These are phyloP conservation scores for Liolophura sinensis DNA, from an alignment of 1,140 invertebrate genomes.

Conservation along the genomic window DNA sequence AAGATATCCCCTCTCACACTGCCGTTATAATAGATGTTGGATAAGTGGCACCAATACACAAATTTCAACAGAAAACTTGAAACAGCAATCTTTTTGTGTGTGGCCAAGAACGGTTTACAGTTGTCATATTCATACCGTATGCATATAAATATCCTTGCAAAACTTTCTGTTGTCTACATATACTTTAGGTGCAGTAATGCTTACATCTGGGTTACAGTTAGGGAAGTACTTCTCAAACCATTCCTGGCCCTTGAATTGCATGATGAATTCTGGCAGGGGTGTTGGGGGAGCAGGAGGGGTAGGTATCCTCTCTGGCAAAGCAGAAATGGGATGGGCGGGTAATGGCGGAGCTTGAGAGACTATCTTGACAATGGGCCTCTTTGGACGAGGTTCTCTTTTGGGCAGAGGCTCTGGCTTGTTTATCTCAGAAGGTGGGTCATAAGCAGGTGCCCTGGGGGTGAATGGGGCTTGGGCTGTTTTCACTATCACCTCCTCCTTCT, in stretches of 20 bases:
- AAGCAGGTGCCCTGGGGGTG: constrained; percentile 1
- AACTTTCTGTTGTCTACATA: too few species aligned
- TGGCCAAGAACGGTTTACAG: too few species aligned
- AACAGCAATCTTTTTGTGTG: too few species aligned
- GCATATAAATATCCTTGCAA: too few species aligned
- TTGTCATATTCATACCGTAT: too few species aligned
- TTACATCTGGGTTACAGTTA: constrained; percentile 44
- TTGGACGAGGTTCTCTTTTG: constrained; percentile 10
- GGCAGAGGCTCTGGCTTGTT: constrained; percentile 3
- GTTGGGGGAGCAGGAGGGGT: constrained; percentile 36
- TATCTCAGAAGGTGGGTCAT: constrained; percentile 6
- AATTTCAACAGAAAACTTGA: too few species aligned
- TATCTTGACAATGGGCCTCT: constrained; percentile 9
- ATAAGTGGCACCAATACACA: too few species aligned
- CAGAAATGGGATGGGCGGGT: constrained; percentile 12
- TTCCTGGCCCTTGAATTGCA: constrained; percentile 48
- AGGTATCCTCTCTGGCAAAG: constrained; percentile 19
- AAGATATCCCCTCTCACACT: too few species aligned
- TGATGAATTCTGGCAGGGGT: constrained; percentile 51
- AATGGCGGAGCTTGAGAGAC: constrained; percentile 4
- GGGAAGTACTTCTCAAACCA: constrained; percentile 57
- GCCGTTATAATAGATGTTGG: too few species aligned
- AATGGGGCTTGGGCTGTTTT: constrained; percentile 24
- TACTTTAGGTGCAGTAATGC: constrained; percentile 4
- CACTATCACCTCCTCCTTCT: constrained; percentile 12